These are phyloP conservation scores for Rhabditophanes sp. DNA, from an alignment of 2,888 invertebrate species.

Conservation along the genomic window DNA sequence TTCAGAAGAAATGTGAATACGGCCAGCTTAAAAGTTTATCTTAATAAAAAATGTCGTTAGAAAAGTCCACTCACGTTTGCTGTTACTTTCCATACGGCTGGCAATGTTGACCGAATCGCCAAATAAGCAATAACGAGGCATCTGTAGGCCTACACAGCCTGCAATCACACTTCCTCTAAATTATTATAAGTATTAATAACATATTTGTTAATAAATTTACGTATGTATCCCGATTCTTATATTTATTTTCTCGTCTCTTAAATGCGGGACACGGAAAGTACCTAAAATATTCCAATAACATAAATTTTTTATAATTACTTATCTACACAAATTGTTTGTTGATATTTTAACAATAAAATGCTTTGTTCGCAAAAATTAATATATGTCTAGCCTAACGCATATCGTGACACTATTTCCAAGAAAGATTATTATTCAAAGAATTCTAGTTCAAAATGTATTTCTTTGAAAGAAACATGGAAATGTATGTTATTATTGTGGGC, in stretches of 20 bases:
- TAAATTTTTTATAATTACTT: too few species aligned
- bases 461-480: too few species aligned
- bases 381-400: too few species aligned
- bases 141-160: constrained; percentile 16
- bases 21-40: constrained; percentile 17
- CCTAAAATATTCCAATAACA: constrained; percentile 7
- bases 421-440: too few species aligned
- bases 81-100: constrained; percentile 33
- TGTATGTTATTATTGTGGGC: too few species aligned
- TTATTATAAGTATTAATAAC: constrained; percentile 1
- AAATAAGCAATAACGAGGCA: constrained; percentile 33
- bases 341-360: too few species aligned
- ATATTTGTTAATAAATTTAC: constrained; percentile 2
- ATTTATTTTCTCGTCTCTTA: constrained; percentile 29
- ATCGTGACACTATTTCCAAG: too few species aligned
- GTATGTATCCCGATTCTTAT: constrained; percentile 33
- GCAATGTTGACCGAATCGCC: constrained; percentile 40
- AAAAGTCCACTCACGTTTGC: constrained; percentile 24
- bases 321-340: too few species aligned
- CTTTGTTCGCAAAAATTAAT: too few species aligned
- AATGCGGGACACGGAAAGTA: constrained; percentile 25
- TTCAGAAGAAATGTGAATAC: constrained; percentile 35
- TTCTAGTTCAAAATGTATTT: too few species aligned
- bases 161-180: constrained; percentile 14
- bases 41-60: background rate